phyloP scores from a whole-genome alignment of 2,113 vertebrate genomes.

The Scatophagus argus region DNA sequence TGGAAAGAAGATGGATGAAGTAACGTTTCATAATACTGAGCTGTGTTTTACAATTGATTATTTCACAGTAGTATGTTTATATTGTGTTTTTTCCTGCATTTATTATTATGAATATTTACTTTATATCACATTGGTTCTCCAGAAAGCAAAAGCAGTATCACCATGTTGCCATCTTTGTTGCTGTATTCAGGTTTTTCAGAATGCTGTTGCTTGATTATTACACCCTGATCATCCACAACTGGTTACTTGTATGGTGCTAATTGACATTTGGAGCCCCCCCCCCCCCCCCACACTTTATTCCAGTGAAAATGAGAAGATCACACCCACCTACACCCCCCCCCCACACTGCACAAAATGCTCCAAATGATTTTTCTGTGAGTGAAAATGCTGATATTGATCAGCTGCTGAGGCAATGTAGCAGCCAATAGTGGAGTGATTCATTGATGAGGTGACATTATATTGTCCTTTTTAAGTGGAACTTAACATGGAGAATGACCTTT shows the following conservation, averaged over 20 bases:
- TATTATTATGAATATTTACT: background rate
- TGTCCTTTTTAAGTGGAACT: constrained; percentile 3
- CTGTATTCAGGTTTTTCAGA: background rate
- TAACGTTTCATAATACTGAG: background rate
- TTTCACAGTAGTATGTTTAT: background rate
- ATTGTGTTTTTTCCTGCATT: background rate
- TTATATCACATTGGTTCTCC: background rate
- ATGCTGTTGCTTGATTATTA: constrained; percentile 3
- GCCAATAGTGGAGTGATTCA: background rate
- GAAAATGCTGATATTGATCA: constrained; percentile 12
- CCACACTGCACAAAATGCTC: background rate
- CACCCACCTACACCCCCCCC: rapidly evolving
- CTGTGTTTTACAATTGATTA: background rate
- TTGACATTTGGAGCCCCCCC: background rate
- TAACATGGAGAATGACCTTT: constrained; percentile 22
- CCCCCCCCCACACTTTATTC: background rate
- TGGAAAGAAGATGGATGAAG: background rate
- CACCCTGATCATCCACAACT: background rate
- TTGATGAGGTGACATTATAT: constrained; percentile 14
- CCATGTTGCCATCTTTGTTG: background rate
- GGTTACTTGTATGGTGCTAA: background rate
- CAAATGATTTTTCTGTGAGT: background rate
- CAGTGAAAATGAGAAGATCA: too few species aligned
- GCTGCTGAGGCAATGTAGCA: background rate
- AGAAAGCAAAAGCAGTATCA: background rate